A percentile compares a stretch with the other conserved stretches of the same genome.
phyloP scores from a whole-genome alignment of 2,888 invertebrate species.

The Drosophila meridionalis region DNA sequence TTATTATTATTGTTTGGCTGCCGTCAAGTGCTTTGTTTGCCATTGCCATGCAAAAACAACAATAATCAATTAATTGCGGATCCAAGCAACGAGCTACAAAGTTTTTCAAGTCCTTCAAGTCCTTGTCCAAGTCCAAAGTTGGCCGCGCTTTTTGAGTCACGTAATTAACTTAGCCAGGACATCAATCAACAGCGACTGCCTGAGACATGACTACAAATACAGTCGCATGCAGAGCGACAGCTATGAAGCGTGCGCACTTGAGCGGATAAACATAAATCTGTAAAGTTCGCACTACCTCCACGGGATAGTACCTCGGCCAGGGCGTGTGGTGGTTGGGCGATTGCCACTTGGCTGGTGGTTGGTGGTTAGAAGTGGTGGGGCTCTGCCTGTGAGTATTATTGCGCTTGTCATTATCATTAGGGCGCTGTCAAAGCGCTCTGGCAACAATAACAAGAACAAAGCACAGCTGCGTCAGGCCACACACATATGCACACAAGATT shows the following conservation, averaged over 20 bases:
- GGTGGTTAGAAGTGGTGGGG: background rate
- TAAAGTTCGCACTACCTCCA: constrained; percentile 57
- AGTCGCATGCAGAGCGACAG: constrained; percentile 7
- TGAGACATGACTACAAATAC: constrained; percentile 12
- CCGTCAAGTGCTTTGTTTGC: constrained; percentile 59
- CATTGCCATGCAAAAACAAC: constrained; percentile 25
- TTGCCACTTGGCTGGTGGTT: background rate
- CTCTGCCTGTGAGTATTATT: constrained; percentile 65
- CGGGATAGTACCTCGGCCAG: constrained; percentile 36
- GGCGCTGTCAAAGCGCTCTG: constrained; percentile 43
- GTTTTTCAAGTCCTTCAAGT: constrained; percentile 50
- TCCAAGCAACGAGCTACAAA: constrained; percentile 51
- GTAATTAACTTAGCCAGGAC: constrained; percentile 75
- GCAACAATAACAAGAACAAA: constrained; percentile 46
- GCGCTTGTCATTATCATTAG: constrained; percentile 79
- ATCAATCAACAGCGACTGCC: constrained; percentile 67
- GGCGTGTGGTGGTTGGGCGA: background rate
- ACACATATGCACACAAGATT: constrained; percentile 13
- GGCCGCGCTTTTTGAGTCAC: constrained; percentile 65
- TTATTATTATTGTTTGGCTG: constrained; percentile 46
- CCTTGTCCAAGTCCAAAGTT: constrained; percentile 20
- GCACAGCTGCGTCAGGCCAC: constrained; percentile 54
- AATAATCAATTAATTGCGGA: constrained; percentile 77
- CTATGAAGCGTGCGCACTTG: constrained; percentile 50
- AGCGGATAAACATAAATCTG: constrained; percentile 78